Evolutionary conservation across 1,140 invertebrate genomes (phyloP), one percentile per base, ranked within the genome.

Genomic region (Bombus sylvicola): DNA sequence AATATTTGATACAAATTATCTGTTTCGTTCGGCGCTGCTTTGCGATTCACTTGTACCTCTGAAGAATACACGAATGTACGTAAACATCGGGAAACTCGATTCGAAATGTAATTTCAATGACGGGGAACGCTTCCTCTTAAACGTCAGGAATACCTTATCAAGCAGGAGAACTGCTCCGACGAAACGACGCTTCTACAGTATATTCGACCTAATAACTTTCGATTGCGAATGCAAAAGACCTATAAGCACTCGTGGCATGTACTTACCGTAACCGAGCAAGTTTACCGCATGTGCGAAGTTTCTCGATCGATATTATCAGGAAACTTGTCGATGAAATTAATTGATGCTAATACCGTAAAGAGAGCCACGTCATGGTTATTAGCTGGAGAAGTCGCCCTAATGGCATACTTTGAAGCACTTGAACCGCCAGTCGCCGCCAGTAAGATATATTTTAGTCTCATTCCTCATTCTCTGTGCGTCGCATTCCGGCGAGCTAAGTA

Each of bases 241-340:
- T 53, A 64, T 77, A 79, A 85, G 86, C 57, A 87, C 62, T 53
- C 76, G 83, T 53, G 85, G 62, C 62, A 84, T 79, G 76, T 87
- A 87, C 86, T 79, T 75, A 84, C 62, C 72, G 72, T 74, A 79
- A 73, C 57, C 31, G 68, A 72, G 59, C 81, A 68, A 87, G 76
- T 87, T 89, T 68, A 78, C 82, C 69, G 82, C 69, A 69, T 80
- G 62, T 37, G 74, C 62, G 41, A 89, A 90, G 59, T 85, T 85
- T 75, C 83, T 12, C 12, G 72, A 87, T 87, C 77, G 86, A 87
- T 87, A 76, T 64, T 85, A 86, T 81, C 73, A 68, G 84, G 77
- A 77, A 77, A 69, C 75, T 87, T 69, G 73, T 87, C 81, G 89
- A 90, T 90, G 59, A 87, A 89, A 89, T 90, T 87, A 90, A 89